These are phyloP conservation scores for Periphyllus acericola DNA, from an alignment of 2,888 invertebrate genomes.

Conservation along the genomic window DNA sequence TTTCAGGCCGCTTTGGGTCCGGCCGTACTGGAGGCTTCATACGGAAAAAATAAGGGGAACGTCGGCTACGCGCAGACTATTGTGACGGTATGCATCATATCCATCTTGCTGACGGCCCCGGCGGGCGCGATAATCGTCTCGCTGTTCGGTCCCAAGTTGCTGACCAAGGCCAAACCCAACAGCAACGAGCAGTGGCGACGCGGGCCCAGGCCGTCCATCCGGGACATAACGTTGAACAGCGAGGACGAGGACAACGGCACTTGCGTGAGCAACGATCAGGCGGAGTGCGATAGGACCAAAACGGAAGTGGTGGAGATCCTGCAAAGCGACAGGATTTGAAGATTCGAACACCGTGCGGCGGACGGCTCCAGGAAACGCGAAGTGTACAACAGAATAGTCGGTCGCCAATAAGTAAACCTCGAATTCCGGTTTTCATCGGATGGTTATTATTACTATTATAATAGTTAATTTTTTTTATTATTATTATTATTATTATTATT, in stretches of 20 bases:
- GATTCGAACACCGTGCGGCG: background rate
- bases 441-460: too few relatives aligned
- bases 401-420: background rate
- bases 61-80: conserved; percentile 76
- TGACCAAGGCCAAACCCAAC: conserved; percentile 77
- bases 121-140: conserved; percentile 85
- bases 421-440: background rate
- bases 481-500: background rate
- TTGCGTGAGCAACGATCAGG: conserved; percentile 19
- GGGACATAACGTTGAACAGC: conserved; percentile 79
- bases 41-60: conserved; percentile 67
- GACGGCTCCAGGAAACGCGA: too few relatives aligned
- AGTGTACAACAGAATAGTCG: background rate
- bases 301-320: background rate
- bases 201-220: conserved; percentile 83
- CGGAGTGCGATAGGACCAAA: conserved; percentile 9
- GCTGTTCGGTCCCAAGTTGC: conserved; percentile 78
- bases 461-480: too few relatives aligned
- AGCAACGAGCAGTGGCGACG: conserved; percentile 77
- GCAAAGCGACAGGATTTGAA: conserved; percentile 36
- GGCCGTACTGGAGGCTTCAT: conserved; percentile 77
- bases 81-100: conserved; percentile 81
- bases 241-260: conserved; percentile 71
- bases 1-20: conserved; percentile 83
- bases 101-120: conserved; percentile 86